Evolutionary conservation across 2,888 invertebrate genomes (phyloP).

Genomic region (Clitarchus hookeri): DNA sequence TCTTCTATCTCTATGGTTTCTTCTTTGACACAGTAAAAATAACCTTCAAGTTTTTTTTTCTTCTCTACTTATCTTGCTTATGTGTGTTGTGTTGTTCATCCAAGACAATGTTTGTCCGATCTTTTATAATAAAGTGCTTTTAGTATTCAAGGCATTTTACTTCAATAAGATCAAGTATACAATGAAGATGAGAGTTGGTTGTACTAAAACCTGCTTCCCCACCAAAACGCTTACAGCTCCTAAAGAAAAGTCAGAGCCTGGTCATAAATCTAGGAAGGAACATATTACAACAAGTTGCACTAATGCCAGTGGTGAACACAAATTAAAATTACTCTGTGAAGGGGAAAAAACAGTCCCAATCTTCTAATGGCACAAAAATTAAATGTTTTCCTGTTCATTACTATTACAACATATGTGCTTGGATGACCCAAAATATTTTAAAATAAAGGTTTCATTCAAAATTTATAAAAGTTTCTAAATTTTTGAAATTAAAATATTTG

Average conservation of each 20-base stretch:
- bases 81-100: too few species aligned
- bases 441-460: background rate
- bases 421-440: background rate
- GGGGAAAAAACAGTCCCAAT: background rate
- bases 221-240: background rate
- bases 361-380: background rate
- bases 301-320: background rate
- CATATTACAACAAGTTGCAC: background rate
- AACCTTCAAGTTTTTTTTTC: too few species aligned
- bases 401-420: background rate
- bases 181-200: background rate
- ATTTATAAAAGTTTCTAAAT: background rate
- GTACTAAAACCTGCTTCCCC: background rate
- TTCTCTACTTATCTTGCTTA: too few species aligned
- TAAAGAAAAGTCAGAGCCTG: background rate
- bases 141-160: too few species aligned
- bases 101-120: too few species aligned
- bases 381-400: background rate
- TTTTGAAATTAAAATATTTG: background rate
- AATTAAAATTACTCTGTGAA: background rate
- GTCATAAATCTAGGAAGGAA: background rate
- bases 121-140: too few species aligned
- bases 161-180: background rate
- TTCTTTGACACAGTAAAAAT: too few species aligned
- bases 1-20: too few species aligned